phyloP scores from a whole-genome alignment of 2,888 invertebrate species.

The Conomelus anceps region DNA sequence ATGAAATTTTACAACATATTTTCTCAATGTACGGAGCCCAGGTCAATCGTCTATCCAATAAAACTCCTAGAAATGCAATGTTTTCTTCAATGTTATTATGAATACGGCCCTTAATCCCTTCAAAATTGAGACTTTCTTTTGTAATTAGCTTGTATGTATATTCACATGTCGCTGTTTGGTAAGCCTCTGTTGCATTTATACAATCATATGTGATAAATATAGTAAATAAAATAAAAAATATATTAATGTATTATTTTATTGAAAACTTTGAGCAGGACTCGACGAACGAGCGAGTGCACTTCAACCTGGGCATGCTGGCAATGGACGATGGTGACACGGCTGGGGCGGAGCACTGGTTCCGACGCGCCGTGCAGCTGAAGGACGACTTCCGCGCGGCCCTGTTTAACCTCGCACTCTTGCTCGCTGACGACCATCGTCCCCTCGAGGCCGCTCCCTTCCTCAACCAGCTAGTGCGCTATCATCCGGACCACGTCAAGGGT shows the following conservation, averaged over 20 bases:
- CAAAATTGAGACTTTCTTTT: too few relatives aligned
- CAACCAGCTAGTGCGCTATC: constrained; percentile 80
- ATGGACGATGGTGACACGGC: constrained; percentile 90
- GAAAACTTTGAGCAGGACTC: constrained; percentile 45
- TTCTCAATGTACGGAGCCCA: too few relatives aligned
- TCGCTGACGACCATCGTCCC: constrained; percentile 82
- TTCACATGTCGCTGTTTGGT: too few relatives aligned
- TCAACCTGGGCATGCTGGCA: constrained; percentile 92
- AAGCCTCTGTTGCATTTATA: too few relatives aligned
- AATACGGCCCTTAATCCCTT: too few relatives aligned
- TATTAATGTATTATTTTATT: background rate
- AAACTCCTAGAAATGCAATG: too few relatives aligned
- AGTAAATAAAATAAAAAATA: too few relatives aligned
- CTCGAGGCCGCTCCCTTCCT: constrained; percentile 88
- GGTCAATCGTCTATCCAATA: too few relatives aligned
- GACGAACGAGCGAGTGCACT: constrained; percentile 85
- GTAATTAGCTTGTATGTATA: too few relatives aligned
- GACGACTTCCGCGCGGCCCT: constrained; percentile 87
- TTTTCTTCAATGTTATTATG: too few relatives aligned
- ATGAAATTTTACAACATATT: too few relatives aligned
- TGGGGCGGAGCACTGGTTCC: constrained; percentile 86
- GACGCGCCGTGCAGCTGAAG: constrained; percentile 78
- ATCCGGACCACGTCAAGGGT: constrained; percentile 92
- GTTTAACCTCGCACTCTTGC: constrained; percentile 84
- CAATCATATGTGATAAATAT: too few relatives aligned